A percentile compares a stretch with the other conserved stretches of the same genome.
Evolutionary conservation across 2,113 vertebrate species (phyloP).

Genomic region (Dinomys branickii): DNA sequence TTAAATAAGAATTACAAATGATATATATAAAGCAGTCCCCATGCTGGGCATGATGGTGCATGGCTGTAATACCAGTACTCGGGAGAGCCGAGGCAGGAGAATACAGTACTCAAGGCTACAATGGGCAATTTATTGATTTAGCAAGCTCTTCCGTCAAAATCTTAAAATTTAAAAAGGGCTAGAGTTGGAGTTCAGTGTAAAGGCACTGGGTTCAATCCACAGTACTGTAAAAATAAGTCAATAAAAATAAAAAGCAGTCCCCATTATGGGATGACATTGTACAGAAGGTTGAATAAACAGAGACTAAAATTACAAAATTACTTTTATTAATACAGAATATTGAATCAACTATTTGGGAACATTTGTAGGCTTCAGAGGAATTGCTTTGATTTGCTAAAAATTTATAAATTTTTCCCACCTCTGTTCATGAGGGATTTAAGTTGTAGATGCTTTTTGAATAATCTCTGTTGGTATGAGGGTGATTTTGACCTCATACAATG

Average conservation of each 20-base stretch:
- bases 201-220: neutral
- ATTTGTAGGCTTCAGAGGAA: neutral
- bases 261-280: neutral
- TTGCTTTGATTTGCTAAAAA: neutral
- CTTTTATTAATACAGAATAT: neutral
- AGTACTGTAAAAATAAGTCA: neutral
- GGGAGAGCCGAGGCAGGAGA: neutral
- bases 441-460: neutral
- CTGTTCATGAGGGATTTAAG: neutral
- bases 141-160: neutral
- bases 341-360: neutral
- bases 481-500: neutral
- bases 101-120: neutral
- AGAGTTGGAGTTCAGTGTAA: neutral
- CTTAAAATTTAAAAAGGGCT: neutral
- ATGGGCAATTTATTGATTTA: neutral
- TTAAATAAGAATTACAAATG: neutral
- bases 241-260: neutral
- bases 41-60: neutral
- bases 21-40: neutral
- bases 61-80: neutral
- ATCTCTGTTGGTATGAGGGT: neutral
- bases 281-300: conserved; percentile 7
- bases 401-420: neutral
- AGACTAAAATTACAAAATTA: neutral